Evolutionary conservation across 1,140 invertebrate genomes (phyloP).

Genomic region (Tetraneura akinire): DNA sequence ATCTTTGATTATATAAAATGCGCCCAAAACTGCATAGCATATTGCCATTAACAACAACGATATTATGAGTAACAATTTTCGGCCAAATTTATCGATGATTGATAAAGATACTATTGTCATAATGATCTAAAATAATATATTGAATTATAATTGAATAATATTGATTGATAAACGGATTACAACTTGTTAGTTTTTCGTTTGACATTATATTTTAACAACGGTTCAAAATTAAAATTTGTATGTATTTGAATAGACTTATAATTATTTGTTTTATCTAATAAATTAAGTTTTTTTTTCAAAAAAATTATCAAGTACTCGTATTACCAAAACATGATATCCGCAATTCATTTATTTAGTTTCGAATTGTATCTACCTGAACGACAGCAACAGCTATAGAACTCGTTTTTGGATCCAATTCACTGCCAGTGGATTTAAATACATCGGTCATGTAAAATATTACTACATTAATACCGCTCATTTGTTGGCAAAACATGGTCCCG

Average conservation of each 20-base stretch:
- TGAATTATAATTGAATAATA: not conserved
- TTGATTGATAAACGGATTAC: too few relatives aligned
- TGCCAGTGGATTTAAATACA: constrained; percentile 71
- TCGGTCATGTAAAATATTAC: constrained; percentile 77
- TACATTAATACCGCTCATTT: constrained; percentile 81
- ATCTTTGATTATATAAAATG: constrained; percentile 66
- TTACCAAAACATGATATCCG: too few relatives aligned
- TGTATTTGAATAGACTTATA: too few relatives aligned
- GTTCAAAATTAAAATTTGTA: too few relatives aligned
- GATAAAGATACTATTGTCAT: constrained; percentile 67
- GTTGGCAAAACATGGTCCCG: constrained; percentile 70
- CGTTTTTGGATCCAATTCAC: constrained; percentile 55
- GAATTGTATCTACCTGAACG: constrained; percentile 62
- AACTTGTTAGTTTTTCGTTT: too few relatives aligned
- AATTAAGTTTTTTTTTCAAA: too few relatives aligned
- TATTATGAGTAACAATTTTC: constrained; percentile 68
- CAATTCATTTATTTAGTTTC: too few relatives aligned
- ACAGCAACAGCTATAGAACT: constrained; percentile 75
- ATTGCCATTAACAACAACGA: constrained; percentile 68
- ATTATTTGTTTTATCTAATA: too few relatives aligned
- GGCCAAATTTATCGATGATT: constrained; percentile 76
- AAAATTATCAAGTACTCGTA: too few relatives aligned
- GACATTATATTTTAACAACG: too few relatives aligned
- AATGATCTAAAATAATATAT: not conserved
- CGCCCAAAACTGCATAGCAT: constrained; percentile 66